A percentile compares a stretch with the other conserved stretches of the same genome.
Conservation (phyloP, 1,140 invertebrate species). For the Chironomus tepperi region DNA sequence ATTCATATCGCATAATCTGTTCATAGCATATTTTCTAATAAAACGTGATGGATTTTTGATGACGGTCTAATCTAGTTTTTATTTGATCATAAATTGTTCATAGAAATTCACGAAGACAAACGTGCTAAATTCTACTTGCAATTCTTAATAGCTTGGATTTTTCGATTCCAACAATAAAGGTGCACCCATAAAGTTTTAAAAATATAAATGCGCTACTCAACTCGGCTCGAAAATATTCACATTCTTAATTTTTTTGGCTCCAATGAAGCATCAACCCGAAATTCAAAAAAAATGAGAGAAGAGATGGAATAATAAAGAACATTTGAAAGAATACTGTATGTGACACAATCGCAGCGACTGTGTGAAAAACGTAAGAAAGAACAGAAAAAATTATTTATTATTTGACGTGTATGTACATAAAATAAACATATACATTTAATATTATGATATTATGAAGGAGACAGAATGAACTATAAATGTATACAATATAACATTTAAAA, state of each 20-base stretch:
- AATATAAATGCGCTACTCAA: neutral
- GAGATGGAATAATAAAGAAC: no score
- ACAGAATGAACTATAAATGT: neutral
- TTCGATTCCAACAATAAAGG: no score
- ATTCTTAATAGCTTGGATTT: no score
- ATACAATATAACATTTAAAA: conserved; percentile 5
- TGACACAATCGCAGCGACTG: neutral
- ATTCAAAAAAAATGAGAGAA: no score
- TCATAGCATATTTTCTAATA: no score
- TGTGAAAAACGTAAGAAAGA: neutral
- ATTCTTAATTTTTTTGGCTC: neutral
- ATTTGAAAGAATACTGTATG: neutral
- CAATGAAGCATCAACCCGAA: conserved; percentile 17
- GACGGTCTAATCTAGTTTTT: no score
- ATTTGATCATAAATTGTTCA: no score
- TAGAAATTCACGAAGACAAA: no score
- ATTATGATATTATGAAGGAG: neutral
- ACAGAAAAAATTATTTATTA: neutral
- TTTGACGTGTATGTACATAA: neutral
- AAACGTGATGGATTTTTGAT: no score
- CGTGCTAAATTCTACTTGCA: no score
- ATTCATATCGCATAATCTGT: no score
- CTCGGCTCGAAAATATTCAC: neutral
- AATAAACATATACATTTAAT: neutral
- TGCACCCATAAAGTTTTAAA: no score